Evolutionary conservation across 2,113 vertebrate genomes (phyloP).

Genomic region (Vanacampus margaritifer): DNA sequence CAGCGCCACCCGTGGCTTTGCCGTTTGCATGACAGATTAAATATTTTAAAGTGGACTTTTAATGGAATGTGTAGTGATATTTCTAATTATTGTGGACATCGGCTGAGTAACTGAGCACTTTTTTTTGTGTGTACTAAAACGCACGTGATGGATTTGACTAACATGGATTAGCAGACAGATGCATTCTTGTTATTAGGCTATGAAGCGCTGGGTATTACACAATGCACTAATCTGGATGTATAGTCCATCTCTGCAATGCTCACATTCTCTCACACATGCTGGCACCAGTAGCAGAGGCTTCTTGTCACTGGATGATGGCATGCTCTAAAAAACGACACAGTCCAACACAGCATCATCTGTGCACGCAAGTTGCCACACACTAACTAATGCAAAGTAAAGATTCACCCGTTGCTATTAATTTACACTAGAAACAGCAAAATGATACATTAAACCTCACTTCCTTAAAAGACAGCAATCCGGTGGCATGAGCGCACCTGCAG

Average conservation of each 20-base stretch:
- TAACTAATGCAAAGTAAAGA: slow-evolving; percentile 6
- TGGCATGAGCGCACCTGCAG: not conserved
- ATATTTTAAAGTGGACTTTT: not conserved
- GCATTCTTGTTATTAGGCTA: slow-evolving; percentile 17
- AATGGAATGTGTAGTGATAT: not conserved
- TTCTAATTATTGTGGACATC: not conserved
- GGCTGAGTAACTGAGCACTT: not conserved
- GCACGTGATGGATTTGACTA: slow-evolving; percentile 33
- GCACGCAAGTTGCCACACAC: not conserved
- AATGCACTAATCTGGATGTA: slow-evolving; percentile 40
- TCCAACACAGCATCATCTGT: not conserved
- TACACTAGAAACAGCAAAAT: not conserved
- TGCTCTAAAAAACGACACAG: slow-evolving; percentile 6
- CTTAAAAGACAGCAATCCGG: not conserved
- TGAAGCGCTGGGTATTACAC: slow-evolving; percentile 41
- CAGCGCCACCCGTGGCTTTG: not conserved
- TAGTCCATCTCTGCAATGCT: slow-evolving; percentile 11
- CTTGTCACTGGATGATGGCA: slow-evolving; percentile 5
- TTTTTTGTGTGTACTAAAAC: not conserved
- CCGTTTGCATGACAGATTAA: not conserved
- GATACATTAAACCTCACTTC: slow-evolving; percentile 15
- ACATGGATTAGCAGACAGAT: slow-evolving; percentile 45
- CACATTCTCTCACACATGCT: slow-evolving; percentile 3
- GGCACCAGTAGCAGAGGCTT: not conserved
- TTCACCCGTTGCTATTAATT: not conserved